Base-by-base conservation (phyloP, 2,797 vertebrate species). In the Dendrocincla fuliginosa region DNA sequence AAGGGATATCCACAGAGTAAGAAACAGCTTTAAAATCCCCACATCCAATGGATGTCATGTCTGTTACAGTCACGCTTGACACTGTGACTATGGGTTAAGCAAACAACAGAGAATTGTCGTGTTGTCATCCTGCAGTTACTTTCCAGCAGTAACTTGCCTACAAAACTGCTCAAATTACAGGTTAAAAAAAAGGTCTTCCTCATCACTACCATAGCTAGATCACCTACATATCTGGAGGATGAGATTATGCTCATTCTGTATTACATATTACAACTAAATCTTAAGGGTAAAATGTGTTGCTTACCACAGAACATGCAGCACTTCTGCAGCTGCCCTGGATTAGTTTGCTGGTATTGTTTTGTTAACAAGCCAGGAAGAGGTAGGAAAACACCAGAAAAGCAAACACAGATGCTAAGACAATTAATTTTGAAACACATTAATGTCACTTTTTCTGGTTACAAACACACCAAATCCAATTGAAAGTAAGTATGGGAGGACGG, bases 401-500 rank as follows among this genome's bases (percentile, higher is more conserved):
- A 84, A 90, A 84, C 57, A 80, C 35, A 69, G 79, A 91, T 86
- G 83, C 90, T 30, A 56, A 88, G 46, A 52, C 32, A 88, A 81
- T 78, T 89, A 82, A 67, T 90, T 87, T 76, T 70, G 59, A 84
- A 94, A 86, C 59, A 87, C 35, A 63, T 3, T 76, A 70, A 46
- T 1, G 13, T 82, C 89, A 89, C 83, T 95, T 95, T 89, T 95
- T 90, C 59, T 74, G 83, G 77, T 93, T 94, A 96, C 78, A 93
- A 86, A 84, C 94, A 96, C 92, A 93, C 70, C 56, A 91, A 91
- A 70, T 76, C 20, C 67, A 90, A 25, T 0, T 61, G 47, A 89
- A 80, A 42, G 74, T 86, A 78, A 97, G 81, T 73, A 81, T 3
- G 27, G 70, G 27, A 81, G 8, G 13, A 83, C 30, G 35, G 14